phyloP scores from a whole-genome alignment of 2,113 vertebrate species.

The Labeo rohita region DNA sequence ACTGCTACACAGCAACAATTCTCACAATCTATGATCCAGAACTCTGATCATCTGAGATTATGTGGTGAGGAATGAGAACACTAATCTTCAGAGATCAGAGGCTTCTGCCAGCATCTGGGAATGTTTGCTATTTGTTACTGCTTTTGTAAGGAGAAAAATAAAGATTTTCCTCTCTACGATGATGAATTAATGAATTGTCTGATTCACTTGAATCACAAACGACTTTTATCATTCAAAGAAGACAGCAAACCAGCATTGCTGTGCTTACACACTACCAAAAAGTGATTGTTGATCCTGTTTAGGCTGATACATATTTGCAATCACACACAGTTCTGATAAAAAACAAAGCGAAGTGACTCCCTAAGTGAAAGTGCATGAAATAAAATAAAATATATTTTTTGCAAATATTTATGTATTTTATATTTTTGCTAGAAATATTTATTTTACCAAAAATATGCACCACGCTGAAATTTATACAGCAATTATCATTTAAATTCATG shows the following conservation, averaged over 20 bases:
- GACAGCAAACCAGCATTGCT: not conserved
- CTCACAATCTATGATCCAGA: not conserved
- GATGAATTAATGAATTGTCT: conserved; percentile 26
- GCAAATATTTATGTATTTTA: not conserved
- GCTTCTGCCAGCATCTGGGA: not conserved
- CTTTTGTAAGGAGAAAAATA: conserved; percentile 7
- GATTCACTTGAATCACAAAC: not conserved
- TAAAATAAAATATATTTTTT: no score
- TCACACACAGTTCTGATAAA: not conserved
- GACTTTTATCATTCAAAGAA: not conserved
- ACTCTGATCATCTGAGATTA: conserved; percentile 22
- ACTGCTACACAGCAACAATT: not conserved
- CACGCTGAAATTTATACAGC: not conserved
- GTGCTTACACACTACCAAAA: not conserved
- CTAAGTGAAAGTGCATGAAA: not conserved
- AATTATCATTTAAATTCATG: not conserved
- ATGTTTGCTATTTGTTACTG: not conserved
- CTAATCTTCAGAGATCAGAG: not conserved
- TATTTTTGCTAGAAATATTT: not conserved
- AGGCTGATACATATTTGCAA: not conserved
- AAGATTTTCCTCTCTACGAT: conserved; percentile 61
- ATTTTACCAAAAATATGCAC: not conserved
- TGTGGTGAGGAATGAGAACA: not conserved
- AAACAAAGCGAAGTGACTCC: not conserved
- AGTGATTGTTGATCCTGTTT: not conserved